These are phyloP conservation scores for Aphelenchoides besseyi DNA, from an alignment of 1,140 invertebrate genomes.

Conservation along the genomic window DNA sequence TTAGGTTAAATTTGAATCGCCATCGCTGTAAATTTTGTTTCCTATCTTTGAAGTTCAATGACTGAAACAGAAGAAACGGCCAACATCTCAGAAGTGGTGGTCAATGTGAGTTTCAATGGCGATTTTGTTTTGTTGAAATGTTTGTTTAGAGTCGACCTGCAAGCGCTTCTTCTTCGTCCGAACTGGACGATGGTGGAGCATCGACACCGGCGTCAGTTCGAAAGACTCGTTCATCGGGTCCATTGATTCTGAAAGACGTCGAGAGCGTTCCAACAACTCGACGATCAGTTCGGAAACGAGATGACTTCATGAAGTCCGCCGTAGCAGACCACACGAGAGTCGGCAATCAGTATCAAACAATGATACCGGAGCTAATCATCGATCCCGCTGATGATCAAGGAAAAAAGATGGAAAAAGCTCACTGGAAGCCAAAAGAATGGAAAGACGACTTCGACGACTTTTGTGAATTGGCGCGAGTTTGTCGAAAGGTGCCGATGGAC, in stretches of 20 bases:
- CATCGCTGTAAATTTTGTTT: too few species aligned
- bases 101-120: not conserved
- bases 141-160: not conserved
- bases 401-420: not conserved
- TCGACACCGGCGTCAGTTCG: conserved; percentile 4
- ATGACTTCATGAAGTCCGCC: conserved; percentile 1
- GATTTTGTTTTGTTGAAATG: not conserved
- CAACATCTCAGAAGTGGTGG: not conserved
- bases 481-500: conserved; percentile 1
- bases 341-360: not conserved
- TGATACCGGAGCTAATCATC: not conserved
- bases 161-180: conserved; percentile 6
- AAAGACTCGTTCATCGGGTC: conserved; percentile 11
- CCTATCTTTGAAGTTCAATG: not conserved
- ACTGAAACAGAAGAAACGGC: not conserved
- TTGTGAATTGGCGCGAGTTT: not conserved
- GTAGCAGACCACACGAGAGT: not conserved
- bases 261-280: not conserved
- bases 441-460: not conserved
- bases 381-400: not conserved
- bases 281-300: not conserved
- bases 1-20: too few species aligned
- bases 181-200: not conserved
- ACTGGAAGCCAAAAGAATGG: conserved; percentile 1
- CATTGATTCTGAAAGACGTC: not conserved